Base-by-base conservation (phyloP, 2,797 vertebrate genomes). In the Morus bassanus region DNA sequence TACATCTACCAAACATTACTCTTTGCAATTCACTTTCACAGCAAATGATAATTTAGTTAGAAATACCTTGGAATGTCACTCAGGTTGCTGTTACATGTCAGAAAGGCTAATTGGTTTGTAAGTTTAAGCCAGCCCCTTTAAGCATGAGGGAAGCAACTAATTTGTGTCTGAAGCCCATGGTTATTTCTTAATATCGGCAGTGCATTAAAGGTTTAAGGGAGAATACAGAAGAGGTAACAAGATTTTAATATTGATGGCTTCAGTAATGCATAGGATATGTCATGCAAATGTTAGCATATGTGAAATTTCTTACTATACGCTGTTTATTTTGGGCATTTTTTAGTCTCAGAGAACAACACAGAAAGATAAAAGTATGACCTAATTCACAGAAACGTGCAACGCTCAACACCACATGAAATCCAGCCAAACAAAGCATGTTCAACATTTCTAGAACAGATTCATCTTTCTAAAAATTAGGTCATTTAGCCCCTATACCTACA, bases 391-490 rank as follows among this genome's bases (percentile, higher is more conserved):
- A 83, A 81, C 1, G 1, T 31, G 64, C 61, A 91, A 76, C 6
- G 19, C 46, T 70, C 24, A n/a, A 83, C 81, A 88, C 88, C 73
- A 88, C 79, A 75, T 33, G 78, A 96, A 88, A 81, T 88, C 53
- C 46, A 92, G 53, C 46, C 72, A 64, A 92, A 74, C 18, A 85
- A 51, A 48, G 37, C 28, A 72, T 2, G 13, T n/a, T 86, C 81
- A 88, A 80, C 15, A 28, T 50, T 88, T 72, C 85, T 73, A 63
- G 96, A 96, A 96, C 27, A 96, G 92, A 93, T 65, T 17, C 7
- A 60, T 37, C 67, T 91, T 59, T 59, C 54, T 25, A 56, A 93
- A 96, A 93, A 92, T 35, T 73, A 88, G 96, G 91, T 93, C 92
- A 76, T 53, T 95, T 64, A 86, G 43, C 9, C 18, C 48, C 45